Conservation (phyloP, 2,113 vertebrate genomes). For the Paralichthys olivaceus region DNA sequence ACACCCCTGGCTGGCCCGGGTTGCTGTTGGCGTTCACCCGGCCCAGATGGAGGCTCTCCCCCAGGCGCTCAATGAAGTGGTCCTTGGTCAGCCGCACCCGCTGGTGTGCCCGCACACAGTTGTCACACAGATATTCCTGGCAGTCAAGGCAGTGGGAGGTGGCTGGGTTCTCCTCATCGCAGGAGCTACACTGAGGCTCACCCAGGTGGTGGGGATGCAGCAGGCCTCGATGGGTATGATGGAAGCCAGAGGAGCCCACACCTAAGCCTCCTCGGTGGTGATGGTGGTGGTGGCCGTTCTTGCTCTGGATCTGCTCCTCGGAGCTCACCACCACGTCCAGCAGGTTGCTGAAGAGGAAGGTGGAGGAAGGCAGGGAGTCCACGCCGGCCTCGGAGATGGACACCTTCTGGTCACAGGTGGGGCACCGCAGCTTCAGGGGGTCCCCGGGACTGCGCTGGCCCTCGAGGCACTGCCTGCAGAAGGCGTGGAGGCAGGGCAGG, state of each 20-base stretch:
- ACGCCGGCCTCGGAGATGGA: conserved; percentile 91
- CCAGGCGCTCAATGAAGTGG: conserved; percentile 92
- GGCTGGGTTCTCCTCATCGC: conserved; percentile 90
- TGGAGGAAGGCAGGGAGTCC: conserved; percentile 92
- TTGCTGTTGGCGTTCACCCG: conserved; percentile 67
- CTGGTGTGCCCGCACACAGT: conserved; percentile 94
- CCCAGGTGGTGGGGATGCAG: conserved; percentile 80
- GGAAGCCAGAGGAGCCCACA: conserved; percentile 72
- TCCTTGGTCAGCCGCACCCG: conserved; percentile 94
- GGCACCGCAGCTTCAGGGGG: conserved; percentile 90
- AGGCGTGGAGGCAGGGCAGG: conserved; percentile 92
- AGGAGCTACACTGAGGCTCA: conserved; percentile 89
- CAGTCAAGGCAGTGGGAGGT: conserved; percentile 93
- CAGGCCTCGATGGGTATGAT: conserved; percentile 76
- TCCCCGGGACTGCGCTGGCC: conserved; percentile 87
- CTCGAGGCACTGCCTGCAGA: conserved; percentile 94
- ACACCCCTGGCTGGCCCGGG: conserved; percentile 48
- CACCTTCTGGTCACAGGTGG: conserved; percentile 92
- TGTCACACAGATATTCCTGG: conserved; percentile 93
- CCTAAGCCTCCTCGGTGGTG: conserved; percentile 61
- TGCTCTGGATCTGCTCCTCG: conserved; percentile 84
- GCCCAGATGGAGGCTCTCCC: conserved; percentile 73
- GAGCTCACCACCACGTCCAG: conserved; percentile 91
- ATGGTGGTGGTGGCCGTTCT: conserved; percentile 67
- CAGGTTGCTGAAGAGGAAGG: conserved; percentile 93